Evolutionary conservation across 2,888 invertebrate species (phyloP).

Genomic region (Cerastis leucographa): DNA sequence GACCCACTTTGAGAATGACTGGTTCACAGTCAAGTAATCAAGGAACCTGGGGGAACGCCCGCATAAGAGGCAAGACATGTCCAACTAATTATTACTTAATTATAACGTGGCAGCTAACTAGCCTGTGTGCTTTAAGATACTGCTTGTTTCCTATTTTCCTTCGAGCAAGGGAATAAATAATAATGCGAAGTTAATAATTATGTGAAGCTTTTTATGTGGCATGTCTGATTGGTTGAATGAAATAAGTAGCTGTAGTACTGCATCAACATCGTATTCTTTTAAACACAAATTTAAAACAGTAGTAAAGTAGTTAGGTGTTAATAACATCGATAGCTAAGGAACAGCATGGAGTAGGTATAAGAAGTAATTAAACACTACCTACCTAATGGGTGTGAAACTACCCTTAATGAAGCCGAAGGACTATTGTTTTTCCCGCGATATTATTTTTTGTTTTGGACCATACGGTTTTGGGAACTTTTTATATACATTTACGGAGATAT

Average conservation of each 20-base stretch:
- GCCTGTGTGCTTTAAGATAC: constrained; percentile 35
- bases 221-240: neutral
- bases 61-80: constrained; percentile 56
- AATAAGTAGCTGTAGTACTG: neutral
- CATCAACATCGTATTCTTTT: neutral
- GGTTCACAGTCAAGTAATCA: constrained; percentile 37
- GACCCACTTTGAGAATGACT: neutral
- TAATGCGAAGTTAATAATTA: constrained; percentile 1
- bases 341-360: neutral
- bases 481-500: no score
- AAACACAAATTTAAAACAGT: neutral
- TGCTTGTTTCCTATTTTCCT: constrained; percentile 33
- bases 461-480: no score
- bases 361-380: neutral
- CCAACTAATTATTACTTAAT: constrained; percentile 62
- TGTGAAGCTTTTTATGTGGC: neutral
- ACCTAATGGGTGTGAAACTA: no score
- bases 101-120: constrained; percentile 36
- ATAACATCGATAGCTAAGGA: neutral
- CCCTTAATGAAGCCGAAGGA: no score
- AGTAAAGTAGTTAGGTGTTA: neutral
- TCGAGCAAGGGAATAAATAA: constrained; percentile 20
- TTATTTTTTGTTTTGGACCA: no score
- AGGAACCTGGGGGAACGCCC: constrained; percentile 52
- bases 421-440: no score